phyloP scores from a whole-genome alignment of 2,888 invertebrate species.

The Ophioninae sp. region DNA sequence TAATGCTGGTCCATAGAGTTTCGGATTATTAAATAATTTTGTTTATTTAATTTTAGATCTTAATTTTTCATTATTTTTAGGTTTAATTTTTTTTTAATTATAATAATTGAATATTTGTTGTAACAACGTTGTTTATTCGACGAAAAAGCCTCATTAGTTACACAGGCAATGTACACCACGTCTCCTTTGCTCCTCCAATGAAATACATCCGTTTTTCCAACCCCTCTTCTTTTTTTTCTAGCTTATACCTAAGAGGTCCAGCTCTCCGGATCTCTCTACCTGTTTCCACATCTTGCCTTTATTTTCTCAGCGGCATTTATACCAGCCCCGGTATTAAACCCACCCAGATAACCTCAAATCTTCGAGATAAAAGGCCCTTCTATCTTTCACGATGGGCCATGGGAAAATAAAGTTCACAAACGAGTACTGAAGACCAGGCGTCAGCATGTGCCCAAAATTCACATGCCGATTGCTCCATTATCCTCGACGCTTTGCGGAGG shows the following conservation, averaged over 20 bases:
- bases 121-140: no score
- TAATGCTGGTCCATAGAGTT: no score
- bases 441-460: constrained; percentile 52
- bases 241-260: neutral
- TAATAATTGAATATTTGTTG: no score
- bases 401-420: constrained; percentile 33
- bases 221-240: neutral
- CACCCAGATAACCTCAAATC: constrained; percentile 56
- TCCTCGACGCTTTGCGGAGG: constrained; percentile 36
- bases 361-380: constrained; percentile 35
- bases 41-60: no score
- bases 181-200: neutral
- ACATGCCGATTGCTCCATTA: constrained; percentile 46
- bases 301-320: constrained; percentile 31
- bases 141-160: no score
- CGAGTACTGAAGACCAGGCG: constrained; percentile 36
- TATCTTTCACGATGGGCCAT: constrained; percentile 40
- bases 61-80: no score
- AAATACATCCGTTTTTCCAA: neutral
- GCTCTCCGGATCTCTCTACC: neutral
- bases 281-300: neutral
- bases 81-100: no score
- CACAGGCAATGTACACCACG: neutral
- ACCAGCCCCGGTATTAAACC: constrained; percentile 57
- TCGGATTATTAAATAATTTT: no score